phyloP scores from a whole-genome alignment of 2,888 invertebrate genomes.

The Bombyx huttoni region DNA sequence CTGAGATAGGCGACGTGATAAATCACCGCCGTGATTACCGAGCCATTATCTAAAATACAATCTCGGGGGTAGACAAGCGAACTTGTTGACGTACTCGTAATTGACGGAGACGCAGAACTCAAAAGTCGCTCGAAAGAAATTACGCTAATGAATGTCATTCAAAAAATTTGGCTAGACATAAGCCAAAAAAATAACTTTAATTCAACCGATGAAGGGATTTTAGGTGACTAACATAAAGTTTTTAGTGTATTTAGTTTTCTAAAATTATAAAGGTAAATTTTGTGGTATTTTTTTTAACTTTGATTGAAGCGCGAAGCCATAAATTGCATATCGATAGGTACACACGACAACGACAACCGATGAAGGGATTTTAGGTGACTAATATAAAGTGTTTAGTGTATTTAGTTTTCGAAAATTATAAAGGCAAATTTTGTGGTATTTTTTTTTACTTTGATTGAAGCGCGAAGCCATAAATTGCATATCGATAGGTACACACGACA shows the following conservation, averaged over 20 bases:
- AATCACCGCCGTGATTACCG: slow-evolving; percentile 67
- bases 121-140: background rate
- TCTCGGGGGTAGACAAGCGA: slow-evolving; percentile 54
- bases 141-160: background rate
- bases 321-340: slow-evolving; percentile 2
- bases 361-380: no score
- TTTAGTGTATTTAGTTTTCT: no score
- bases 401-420: no score
- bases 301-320: background rate
- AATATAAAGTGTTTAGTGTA: no score
- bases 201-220: no score
- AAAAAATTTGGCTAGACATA: background rate
- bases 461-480: background rate
- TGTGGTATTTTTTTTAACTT: no score
- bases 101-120: slow-evolving; percentile 32
- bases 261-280: no score
- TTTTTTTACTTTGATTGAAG: no score
- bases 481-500: slow-evolving; percentile 8
- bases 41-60: slow-evolving; percentile 69
- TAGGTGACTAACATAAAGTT: no score
- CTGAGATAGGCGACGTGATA: slow-evolving; percentile 67
- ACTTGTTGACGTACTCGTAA: slow-evolving; percentile 59
- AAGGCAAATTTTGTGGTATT: no score
- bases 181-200: background rate
- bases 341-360: slow-evolving; percentile 9